Evolutionary conservation across 2,888 invertebrate species (phyloP).

Genomic region (Monopis laevigella): DNA sequence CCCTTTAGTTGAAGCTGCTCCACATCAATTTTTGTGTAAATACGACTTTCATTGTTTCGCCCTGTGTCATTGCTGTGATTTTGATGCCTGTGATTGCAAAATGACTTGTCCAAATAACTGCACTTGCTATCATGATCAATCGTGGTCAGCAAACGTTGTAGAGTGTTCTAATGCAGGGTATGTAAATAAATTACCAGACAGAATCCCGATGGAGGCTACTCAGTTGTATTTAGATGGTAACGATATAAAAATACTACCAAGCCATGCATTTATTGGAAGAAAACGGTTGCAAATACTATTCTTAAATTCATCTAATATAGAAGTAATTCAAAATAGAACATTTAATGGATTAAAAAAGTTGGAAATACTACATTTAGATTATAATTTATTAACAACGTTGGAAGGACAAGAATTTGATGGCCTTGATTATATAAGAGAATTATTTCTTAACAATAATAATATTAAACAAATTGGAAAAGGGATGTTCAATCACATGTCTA

Average conservation of each 20-base stretch:
- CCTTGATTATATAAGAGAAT: conserved; percentile 74
- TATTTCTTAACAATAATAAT: conserved; percentile 79
- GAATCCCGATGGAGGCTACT: conserved; percentile 92
- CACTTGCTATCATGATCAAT: conserved; percentile 88
- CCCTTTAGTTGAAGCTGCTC: conserved; percentile 79
- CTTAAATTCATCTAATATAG: conserved; percentile 81
- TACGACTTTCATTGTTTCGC: conserved; percentile 88
- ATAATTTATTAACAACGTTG: conserved; percentile 74
- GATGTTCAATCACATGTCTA: conserved; percentile 74
- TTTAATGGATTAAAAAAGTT: conserved; percentile 85
- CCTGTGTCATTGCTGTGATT: conserved; percentile 89
- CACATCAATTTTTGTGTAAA: conserved; percentile 85
- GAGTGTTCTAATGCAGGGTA: conserved; percentile 81
- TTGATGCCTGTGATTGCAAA: conserved; percentile 92
- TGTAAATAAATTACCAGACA: conserved; percentile 75
- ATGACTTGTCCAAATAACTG: conserved; percentile 90
- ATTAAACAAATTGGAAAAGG: conserved; percentile 75
- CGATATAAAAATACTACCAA: conserved; percentile 76
- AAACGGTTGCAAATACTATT: conserved; percentile 80
- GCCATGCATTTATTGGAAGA: conserved; percentile 87
- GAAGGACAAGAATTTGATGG: conserved; percentile 85
- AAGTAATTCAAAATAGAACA: conserved; percentile 81
- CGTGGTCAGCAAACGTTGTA: conserved; percentile 87
- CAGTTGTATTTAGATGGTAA: conserved; percentile 88
- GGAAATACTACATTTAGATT: conserved; percentile 78